Percentiles rank a stretch among this genome's conserved stretches.
phyloP scores from a whole-genome alignment of 2,797 vertebrate species.

The Vespertilio murinus region DNA sequence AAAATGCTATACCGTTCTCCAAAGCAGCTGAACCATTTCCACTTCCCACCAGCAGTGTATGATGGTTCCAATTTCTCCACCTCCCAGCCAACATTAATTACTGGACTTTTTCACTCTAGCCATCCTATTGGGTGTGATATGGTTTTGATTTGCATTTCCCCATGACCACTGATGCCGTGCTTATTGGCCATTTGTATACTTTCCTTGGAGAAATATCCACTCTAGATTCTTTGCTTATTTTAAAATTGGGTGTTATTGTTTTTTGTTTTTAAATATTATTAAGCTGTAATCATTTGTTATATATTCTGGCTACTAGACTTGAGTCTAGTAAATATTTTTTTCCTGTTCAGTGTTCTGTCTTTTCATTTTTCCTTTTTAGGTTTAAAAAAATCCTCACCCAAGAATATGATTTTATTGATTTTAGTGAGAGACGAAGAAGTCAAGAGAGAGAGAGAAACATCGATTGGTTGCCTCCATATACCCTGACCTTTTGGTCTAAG shows the following conservation, averaged over 20 bases:
- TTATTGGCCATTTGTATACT: not conserved
- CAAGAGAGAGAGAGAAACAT: not conserved
- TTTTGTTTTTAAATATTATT: not conserved
- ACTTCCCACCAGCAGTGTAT: not conserved
- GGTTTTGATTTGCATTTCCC: not conserved
- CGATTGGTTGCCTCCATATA: not conserved
- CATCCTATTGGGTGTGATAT: not conserved
- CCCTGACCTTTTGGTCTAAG: not conserved
- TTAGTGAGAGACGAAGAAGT: too few species aligned
- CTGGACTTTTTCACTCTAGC: fast-evolving
- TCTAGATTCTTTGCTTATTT: not conserved
- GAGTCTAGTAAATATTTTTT: not conserved
- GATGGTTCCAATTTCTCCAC: not conserved
- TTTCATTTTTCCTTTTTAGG: not conserved
- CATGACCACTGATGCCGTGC: not conserved
- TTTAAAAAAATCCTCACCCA: not conserved
- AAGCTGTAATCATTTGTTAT: not conserved
- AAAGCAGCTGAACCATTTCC: not conserved
- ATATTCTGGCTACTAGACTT: not conserved
- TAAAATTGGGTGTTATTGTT: not conserved
- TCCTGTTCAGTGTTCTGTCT: not conserved
- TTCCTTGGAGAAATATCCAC: not conserved
- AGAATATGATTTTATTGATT: not conserved
- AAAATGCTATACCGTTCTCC: not conserved
- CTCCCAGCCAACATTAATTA: too few species aligned